Conservation (phyloP, 2,888 invertebrate genomes). For the Acanthosoma haemorrhoidale region DNA sequence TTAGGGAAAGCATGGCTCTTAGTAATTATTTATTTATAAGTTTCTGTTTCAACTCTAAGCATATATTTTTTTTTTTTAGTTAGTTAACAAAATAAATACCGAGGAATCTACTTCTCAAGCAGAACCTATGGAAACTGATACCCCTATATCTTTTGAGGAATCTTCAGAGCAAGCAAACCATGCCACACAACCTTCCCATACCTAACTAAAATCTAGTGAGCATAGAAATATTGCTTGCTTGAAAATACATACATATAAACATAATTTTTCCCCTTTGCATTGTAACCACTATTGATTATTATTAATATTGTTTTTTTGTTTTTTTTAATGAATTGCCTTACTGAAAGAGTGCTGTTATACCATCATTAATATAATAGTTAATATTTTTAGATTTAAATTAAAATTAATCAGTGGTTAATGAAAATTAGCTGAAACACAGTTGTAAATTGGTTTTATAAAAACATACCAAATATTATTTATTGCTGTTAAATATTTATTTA, state of each 20-base stretch:
- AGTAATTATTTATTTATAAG: no score
- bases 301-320: no score
- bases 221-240: neutral
- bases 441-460: no score
- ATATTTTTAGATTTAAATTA: neutral
- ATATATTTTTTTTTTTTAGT: no score
- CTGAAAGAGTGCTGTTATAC: constrained; percentile 8
- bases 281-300: constrained; percentile 2
- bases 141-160: neutral
- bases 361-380: neutral
- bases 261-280: neutral
- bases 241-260: neutral
- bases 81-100: no score
- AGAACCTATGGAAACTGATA: neutral
- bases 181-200: neutral
- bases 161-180: neutral
- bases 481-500: no score
- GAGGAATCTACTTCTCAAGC: neutral
- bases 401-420: neutral
- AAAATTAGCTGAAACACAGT: no score
- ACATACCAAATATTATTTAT: no score
- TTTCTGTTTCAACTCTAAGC: no score
- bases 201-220: neutral
- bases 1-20: no score
- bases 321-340: constrained; percentile 1